Percentiles rank a stretch among this genome's conserved stretches.
These are phyloP conservation scores for Dendrolimus pini DNA, from an alignment of 2,888 invertebrate species.

Conservation along the genomic window DNA sequence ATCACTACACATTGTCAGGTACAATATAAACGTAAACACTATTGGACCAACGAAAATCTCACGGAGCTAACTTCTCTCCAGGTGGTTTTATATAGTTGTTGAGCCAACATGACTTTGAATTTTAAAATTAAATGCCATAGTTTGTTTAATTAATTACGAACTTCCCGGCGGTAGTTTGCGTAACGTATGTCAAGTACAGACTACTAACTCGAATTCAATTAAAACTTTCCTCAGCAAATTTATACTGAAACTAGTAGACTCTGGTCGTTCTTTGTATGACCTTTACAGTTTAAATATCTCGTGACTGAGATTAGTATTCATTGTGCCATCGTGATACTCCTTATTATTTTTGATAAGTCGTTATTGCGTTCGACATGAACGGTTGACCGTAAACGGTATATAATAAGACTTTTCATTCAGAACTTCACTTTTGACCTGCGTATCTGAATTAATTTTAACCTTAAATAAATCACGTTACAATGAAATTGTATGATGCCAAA, in stretches of 20 bases:
- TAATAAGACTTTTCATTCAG: neutral
- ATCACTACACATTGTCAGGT: too few species aligned
- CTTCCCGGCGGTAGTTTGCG: neutral
- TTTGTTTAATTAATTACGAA: neutral
- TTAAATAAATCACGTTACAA: too few species aligned
- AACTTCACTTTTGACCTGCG: neutral
- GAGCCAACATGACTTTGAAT: too few species aligned
- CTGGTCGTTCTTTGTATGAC: neutral
- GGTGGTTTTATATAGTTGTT: too few species aligned
- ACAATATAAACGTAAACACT: too few species aligned
- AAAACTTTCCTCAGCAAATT: neutral
- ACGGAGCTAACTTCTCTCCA: too few species aligned
- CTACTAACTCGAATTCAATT: neutral
- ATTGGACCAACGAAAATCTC: too few species aligned
- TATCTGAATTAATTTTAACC: neutral
- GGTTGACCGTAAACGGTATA: neutral
- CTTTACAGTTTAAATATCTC: constrained; percentile 10
- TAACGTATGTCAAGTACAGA: neutral
- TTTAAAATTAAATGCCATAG: too few species aligned
- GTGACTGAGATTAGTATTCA: constrained; percentile 35
- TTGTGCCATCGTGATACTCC: constrained; percentile 29
- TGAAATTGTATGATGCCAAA: too few species aligned
- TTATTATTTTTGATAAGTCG: constrained; percentile 6
- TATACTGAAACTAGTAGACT: neutral
- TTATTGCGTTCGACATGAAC: constrained; percentile 3